A percentile compares a stretch with the other conserved stretches of the same genome.
Conservation (phyloP, 2,888 invertebrate genomes). For the Acleris literana region DNA sequence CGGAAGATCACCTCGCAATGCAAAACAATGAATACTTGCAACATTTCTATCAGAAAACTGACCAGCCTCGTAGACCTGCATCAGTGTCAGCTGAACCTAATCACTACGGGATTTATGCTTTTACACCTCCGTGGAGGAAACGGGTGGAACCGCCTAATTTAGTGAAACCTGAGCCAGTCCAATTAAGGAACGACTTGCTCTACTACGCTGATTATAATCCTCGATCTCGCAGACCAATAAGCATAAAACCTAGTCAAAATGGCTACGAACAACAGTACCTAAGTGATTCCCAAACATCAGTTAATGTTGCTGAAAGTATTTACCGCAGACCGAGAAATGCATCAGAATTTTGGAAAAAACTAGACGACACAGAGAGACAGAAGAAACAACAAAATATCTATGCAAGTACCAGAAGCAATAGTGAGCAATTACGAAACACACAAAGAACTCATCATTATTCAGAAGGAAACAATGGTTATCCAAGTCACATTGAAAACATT, state of each 20-base stretch:
- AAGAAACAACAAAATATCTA: slow-evolving; percentile 64
- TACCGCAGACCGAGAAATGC: slow-evolving; percentile 78
- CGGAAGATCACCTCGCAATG: slow-evolving; percentile 81
- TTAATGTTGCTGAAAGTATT: slow-evolving; percentile 59
- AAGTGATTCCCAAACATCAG: slow-evolving; percentile 77
- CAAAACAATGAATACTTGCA: slow-evolving; percentile 74
- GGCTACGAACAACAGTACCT: slow-evolving; percentile 74
- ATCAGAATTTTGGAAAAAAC: slow-evolving; percentile 86
- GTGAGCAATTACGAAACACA: slow-evolving; percentile 64
- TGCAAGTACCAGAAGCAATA: slow-evolving; percentile 65
- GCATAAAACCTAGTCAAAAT: slow-evolving; percentile 82
- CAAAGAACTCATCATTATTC: slow-evolving; percentile 53
- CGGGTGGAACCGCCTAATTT: slow-evolving; percentile 58
- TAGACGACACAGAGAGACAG: slow-evolving; percentile 80
- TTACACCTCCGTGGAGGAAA: slow-evolving; percentile 72
- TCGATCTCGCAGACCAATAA: slow-evolving; percentile 88
- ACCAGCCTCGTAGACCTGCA: slow-evolving; percentile 75
- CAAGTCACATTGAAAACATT: slow-evolving; percentile 62
- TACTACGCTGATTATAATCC: slow-evolving; percentile 89
- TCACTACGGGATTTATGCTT: slow-evolving; percentile 72
- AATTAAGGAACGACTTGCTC: slow-evolving; percentile 80
- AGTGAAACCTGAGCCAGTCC: slow-evolving; percentile 70
- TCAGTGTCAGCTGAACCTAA: slow-evolving; percentile 80
- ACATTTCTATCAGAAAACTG: slow-evolving; percentile 60
- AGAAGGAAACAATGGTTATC: slow-evolving; percentile 58